Conservation (phyloP, 2,113 vertebrate genomes). For the Phainopepla nitens region DNA sequence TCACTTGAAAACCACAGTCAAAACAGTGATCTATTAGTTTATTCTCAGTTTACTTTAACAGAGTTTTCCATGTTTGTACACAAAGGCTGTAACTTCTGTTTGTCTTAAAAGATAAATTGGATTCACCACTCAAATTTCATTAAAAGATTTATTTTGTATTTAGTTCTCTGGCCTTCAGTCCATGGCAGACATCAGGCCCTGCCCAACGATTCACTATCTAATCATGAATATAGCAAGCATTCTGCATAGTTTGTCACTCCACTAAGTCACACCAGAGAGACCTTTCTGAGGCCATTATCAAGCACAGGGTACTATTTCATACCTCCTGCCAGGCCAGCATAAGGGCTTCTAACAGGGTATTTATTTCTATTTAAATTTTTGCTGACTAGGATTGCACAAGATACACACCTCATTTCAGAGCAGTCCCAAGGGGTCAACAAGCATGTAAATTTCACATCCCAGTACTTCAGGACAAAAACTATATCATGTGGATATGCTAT, state of each 20-base stretch:
- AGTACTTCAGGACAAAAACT: neutral
- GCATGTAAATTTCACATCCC: neutral
- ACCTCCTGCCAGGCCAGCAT: neutral
- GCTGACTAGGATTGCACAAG: neutral
- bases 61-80: neutral
- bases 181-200: neutral
- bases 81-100: neutral
- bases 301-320: neutral
- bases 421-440: neutral
- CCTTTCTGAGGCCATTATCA: fast-evolving
- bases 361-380: neutral
- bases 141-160: neutral
- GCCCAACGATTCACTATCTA: neutral
- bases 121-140: neutral
- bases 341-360: neutral
- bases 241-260: neutral
- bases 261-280: neutral
- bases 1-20: neutral
- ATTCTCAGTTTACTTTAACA: neutral
- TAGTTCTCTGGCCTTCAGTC: neutral
- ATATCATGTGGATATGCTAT: neutral
- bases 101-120: neutral
- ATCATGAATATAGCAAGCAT: neutral
- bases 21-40: neutral
- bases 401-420: neutral